These are phyloP conservation scores for Gila robusta DNA, from an alignment of 2,797 vertebrate genomes.

Conservation along the genomic window DNA sequence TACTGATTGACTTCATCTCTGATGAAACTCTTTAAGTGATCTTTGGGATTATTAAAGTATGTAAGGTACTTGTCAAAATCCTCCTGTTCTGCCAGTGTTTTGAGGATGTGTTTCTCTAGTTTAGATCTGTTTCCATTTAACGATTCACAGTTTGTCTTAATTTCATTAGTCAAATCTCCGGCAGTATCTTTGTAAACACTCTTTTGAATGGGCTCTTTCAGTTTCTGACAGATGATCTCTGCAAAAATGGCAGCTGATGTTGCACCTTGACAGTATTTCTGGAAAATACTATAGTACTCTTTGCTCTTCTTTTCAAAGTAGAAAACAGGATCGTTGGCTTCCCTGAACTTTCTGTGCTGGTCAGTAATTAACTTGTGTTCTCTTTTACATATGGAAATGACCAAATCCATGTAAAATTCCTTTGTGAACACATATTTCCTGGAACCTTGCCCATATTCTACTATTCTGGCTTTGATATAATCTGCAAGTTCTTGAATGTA, in stretches of 20 bases:
- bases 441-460: background rate
- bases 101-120: background rate
- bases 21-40: constrained; percentile 16
- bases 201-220: constrained; percentile 15
- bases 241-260: constrained; percentile 28
- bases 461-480: background rate
- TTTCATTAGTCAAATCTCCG: background rate
- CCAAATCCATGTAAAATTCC: background rate
- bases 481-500: background rate
- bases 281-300: constrained; percentile 11
- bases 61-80: background rate
- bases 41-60: background rate
- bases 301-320: constrained; percentile 2
- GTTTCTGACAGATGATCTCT: constrained; percentile 30
- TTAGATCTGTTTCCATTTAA: constrained; percentile 26
- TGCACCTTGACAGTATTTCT: constrained; percentile 29
- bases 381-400: background rate
- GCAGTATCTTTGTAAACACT: constrained; percentile 5
- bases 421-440: background rate
- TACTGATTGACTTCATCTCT: constrained; percentile 3
- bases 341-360: background rate
- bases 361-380: background rate
- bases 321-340: constrained; percentile 9
- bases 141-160: background rate
- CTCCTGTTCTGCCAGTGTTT: background rate